These are phyloP conservation scores for Sycophaga agraensis DNA, from an alignment of 1,140 invertebrate genomes.

Conservation along the genomic window DNA sequence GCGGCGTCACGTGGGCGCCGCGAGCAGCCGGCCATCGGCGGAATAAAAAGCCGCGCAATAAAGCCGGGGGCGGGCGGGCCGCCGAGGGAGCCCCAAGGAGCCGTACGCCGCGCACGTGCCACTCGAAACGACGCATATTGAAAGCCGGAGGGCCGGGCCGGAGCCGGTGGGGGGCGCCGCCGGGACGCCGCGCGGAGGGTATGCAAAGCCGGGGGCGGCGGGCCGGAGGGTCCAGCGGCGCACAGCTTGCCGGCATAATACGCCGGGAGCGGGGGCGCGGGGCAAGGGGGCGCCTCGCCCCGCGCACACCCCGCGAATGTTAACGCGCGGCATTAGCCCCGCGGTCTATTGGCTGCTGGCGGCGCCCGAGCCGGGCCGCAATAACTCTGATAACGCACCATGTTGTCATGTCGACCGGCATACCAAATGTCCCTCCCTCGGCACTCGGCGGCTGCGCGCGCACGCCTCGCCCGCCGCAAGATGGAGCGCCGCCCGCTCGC, in stretches of 20 bases:
- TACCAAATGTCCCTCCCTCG: constrained; percentile 47
- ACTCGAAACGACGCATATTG: no score
- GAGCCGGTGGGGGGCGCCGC: no score
- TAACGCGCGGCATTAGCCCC: constrained; percentile 54
- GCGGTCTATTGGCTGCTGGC: background rate
- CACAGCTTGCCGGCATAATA: constrained; percentile 54
- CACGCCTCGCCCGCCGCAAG: no score
- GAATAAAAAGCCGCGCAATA: background rate
- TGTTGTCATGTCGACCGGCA: constrained; percentile 57
- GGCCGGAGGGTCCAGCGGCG: constrained; percentile 36
- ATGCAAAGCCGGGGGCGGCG: background rate
- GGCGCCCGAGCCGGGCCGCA: constrained; percentile 19
- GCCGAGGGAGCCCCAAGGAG: background rate
- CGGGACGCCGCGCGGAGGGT: no score
- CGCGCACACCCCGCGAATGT: constrained; percentile 53
- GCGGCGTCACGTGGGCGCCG: no score
- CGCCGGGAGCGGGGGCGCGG: constrained; percentile 6
- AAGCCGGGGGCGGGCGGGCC: background rate
- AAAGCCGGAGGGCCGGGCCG: no score
- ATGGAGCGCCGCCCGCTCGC: background rate
- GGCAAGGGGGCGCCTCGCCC: constrained; percentile 5
- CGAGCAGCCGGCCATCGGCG: background rate
- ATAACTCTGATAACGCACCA: constrained; percentile 59
- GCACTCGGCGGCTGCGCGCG: no score
- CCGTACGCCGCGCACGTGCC: no score